Evolutionary conservation across 1,140 invertebrate species (phyloP).

Genomic region (Drosophila azteca): DNA sequence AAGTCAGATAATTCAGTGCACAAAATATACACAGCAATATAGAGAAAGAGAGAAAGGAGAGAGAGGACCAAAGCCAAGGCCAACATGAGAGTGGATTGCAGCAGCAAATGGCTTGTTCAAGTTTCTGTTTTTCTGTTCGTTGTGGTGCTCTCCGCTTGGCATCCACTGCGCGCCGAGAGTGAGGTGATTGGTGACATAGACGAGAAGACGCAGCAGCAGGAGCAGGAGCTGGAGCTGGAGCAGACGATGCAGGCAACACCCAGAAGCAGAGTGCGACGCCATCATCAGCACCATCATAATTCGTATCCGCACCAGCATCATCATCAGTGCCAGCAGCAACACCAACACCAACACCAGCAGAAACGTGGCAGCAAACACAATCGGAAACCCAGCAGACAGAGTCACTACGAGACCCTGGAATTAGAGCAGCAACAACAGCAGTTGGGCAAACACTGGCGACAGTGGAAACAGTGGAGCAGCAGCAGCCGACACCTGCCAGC

Average conservation of each 20-base stretch:
- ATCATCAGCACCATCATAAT: conserved; percentile 21
- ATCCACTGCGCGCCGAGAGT: conserved; percentile 40
- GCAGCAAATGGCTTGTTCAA: conserved; percentile 39
- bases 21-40: conserved; percentile 14
- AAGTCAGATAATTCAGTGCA: background rate
- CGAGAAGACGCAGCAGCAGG: background rate
- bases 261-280: conserved; percentile 1
- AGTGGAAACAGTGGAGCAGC: conserved; percentile 42
- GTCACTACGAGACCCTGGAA: conserved; percentile 58
- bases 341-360: conserved; percentile 5
- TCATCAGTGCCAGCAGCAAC: conserved; percentile 8
- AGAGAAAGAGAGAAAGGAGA: conserved; percentile 1
- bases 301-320: conserved; percentile 26
- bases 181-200: conserved; percentile 72
- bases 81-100: conserved; percentile 62
- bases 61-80: conserved; percentile 29
- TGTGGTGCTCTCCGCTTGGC: conserved; percentile 21
- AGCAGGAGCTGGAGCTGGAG: background rate
- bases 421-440: conserved; percentile 61
- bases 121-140: conserved; percentile 48
- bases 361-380: conserved; percentile 31
- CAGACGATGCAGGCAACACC: background rate
- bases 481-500: conserved; percentile 28
- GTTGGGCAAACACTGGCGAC: conserved; percentile 59
- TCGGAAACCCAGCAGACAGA: conserved; percentile 31